Base-by-base conservation (phyloP, 2,888 invertebrate species). In the Stenurella melanura region DNA sequence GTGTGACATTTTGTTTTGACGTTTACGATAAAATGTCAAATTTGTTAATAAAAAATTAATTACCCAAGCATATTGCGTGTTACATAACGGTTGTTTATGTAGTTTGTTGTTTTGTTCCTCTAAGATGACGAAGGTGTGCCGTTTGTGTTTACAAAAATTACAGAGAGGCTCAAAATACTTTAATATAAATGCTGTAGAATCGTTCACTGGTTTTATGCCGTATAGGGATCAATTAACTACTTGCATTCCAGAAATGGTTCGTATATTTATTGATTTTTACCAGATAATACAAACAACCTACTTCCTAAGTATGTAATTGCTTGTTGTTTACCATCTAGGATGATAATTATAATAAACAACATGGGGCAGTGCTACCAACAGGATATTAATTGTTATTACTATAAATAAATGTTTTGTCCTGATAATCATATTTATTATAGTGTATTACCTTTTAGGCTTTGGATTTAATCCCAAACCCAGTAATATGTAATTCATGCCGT, bases 231-330 rank as follows among this genome's bases (percentile, higher is more conserved):
- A 86, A 77, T 78, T 86, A 17, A 85, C 86, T 7, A 86, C 85
- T 10, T 86, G 86, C 78, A 86, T 86, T 71, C 86, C 86, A 18
- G 86, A 86, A 83, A 85, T 86, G 83, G 86, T 86, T 70, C 42
- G 84, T 81, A 60, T 42, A n/a, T 60, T 21, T 54, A 57, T 69
- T 21, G 30, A 68, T 64, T 61, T 61, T 61, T 30, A 50, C 50
- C 58, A 54, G 10, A 17, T 19, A 74, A 42, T 15, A 38, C 73
- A 10, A 17, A 21, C 19, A 26, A 17, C 1, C 11, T 57, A 11
- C 15, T 60, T 60, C 15, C 30, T 7, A 15, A 18, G 11, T 15
- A 7, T 60, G n/a, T 26, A 12, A 18, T 58, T 60, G 26, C n/a
- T 60, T 60, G n/a, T 26, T 60, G 21, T 26, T 26, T 60, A 60